Evolutionary conservation across 2,888 invertebrate genomes (phyloP), one percentile per base, ranked within the genome.

Genomic region (Congeria kusceri): DNA sequence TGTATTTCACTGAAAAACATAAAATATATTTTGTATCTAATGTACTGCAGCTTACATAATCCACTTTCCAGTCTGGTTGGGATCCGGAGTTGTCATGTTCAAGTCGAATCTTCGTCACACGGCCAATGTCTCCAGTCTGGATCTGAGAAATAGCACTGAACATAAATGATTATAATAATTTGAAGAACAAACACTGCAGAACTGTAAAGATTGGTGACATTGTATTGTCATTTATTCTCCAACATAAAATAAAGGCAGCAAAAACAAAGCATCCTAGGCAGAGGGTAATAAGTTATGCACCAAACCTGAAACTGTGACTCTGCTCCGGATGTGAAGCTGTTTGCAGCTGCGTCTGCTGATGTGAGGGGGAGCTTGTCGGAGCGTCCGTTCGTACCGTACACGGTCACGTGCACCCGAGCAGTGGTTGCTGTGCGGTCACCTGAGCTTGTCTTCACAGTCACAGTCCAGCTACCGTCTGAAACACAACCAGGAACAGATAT

Each of bases 51-150:
- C 88, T 84, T 79, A 91, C 90, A 88, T 88, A 89, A 64, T 91
- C 89, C 18, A 91, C 84, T 82, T 87, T 90, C 91, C 91, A 91
- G 62, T 86, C 77, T 20, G 90, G 90, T 32, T 83, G 77, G 28
- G 77, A 66, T 13, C 87, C 86, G 15, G 74, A 76, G 74, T 88
- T 90, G 78, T 91, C 91, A 83, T 90, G 90, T 76, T 90, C 90
- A 39, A 91, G 72, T 28, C 89, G 78, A 27, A 92, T 86, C 85
- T 92, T 92, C n/a, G 80, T 84, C n/a, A 92, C 61, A n/a, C 88
- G 86, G 28, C 92, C 92, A 57, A 92, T 87, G 61, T 90, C 87
- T 58, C 89, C 90, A 44, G 89, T 78, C 29, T 85, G 71, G 0
- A 92, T 78, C 90, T 92, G 83, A 23, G 77, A 69, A n/a, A n/a